Conservation (phyloP, 2,113 vertebrate species). For the Cacatua alba region DNA sequence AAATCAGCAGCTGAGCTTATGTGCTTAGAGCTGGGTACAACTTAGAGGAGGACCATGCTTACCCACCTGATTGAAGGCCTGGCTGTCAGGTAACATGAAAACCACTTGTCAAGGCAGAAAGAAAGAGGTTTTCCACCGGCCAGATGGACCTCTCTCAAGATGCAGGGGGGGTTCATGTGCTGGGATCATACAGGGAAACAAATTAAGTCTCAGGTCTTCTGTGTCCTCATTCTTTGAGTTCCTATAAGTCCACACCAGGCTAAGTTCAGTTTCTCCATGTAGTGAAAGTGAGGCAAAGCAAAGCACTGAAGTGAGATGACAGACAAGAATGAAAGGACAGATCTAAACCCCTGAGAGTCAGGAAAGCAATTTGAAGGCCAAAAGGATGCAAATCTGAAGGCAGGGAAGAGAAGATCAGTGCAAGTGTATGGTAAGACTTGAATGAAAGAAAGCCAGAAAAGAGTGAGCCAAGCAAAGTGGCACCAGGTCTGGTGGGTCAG, state of each 20-base stretch:
- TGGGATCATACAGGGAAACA: background rate
- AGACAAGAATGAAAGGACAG: background rate
- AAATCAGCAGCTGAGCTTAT: background rate
- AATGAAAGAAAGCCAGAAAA: background rate
- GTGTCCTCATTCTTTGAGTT: background rate
- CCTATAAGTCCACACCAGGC: background rate
- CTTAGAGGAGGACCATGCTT: background rate
- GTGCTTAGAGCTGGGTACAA: background rate
- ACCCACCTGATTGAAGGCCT: background rate
- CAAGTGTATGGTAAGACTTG: background rate
- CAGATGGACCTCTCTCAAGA: background rate
- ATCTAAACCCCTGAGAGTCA: background rate
- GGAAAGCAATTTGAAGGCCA: background rate
- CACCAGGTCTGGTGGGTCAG: background rate
- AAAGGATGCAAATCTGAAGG: background rate
- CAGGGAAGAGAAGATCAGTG: background rate
- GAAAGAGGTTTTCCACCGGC: background rate
- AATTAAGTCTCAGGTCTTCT: background rate
- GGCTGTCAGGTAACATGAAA: background rate
- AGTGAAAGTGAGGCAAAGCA: background rate
- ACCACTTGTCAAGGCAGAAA: background rate
- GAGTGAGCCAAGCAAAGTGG: background rate
- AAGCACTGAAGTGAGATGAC: background rate
- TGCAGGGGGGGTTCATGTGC: fast-evolving
- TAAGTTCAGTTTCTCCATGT: fast-evolving